These are phyloP conservation scores for Luperina testacea DNA, from an alignment of 2,888 invertebrate species.

Conservation along the genomic window DNA sequence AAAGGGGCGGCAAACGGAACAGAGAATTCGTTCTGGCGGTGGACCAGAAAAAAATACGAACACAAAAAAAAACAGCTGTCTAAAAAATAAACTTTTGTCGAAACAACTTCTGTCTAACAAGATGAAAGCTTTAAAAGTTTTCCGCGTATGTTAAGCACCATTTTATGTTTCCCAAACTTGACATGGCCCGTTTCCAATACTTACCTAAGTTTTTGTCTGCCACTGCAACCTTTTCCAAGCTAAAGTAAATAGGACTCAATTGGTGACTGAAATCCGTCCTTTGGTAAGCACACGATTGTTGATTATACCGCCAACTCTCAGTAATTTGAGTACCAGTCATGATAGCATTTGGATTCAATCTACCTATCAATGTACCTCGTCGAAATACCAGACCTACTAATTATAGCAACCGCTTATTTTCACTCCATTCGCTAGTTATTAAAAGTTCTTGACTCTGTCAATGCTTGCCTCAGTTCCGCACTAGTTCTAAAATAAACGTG, in stretches of 20 bases:
- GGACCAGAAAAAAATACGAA: background rate
- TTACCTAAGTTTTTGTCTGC: background rate
- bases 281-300: background rate
- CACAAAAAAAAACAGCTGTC: background rate
- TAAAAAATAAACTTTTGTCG: background rate
- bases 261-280: background rate
- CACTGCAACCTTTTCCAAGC: background rate
- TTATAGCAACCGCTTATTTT: background rate
- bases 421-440: background rate
- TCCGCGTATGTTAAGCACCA: background rate
- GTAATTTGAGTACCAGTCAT: background rate
- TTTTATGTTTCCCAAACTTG: background rate
- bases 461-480: background rate
- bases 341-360: background rate
- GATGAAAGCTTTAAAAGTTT: background rate
- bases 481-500: background rate
- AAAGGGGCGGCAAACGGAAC: background rate
- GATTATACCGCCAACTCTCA: background rate
- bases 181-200: background rate
- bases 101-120: background rate
- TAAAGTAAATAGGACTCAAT: slow-evolving; percentile 11
- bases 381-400: background rate
- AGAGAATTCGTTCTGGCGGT: background rate
- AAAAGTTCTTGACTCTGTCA: background rate
- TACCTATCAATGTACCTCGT: background rate